These are phyloP conservation scores for Diaphora mendica DNA, from an alignment of 2,888 invertebrate species.

Conservation along the genomic window DNA sequence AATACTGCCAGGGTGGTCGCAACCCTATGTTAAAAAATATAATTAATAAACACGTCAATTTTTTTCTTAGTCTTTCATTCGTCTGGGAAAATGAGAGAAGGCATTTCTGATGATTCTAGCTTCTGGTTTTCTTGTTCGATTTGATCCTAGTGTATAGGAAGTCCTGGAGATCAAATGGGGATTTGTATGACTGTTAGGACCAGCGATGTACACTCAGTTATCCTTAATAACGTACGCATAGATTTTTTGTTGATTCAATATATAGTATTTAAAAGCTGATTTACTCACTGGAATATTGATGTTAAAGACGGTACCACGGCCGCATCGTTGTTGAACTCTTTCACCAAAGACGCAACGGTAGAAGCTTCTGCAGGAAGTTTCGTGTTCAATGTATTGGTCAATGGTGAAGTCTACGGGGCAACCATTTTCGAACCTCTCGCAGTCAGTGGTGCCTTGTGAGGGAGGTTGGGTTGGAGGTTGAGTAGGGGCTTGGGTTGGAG, in stretches of 20 bases:
- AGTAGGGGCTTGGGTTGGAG: background rate
- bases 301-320: constrained; percentile 3
- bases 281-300: background rate
- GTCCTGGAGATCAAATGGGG: too few species aligned
- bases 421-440: constrained; percentile 29
- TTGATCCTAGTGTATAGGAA: too few species aligned
- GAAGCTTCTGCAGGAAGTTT: constrained; percentile 32
- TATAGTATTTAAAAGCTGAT: background rate
- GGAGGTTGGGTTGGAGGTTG: background rate
- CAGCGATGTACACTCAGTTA: too few species aligned
- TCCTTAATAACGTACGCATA: too few species aligned
- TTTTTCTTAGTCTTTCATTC: background rate
- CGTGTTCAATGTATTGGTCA: constrained; percentile 35
- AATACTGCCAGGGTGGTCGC: constrained; percentile 5
- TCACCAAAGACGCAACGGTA: constrained; percentile 34
- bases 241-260: background rate
- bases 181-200: too few species aligned
- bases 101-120: too few species aligned
- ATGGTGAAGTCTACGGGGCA: constrained; percentile 34
- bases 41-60: background rate
- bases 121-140: background rate
- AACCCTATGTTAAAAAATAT: background rate
- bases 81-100: background rate
- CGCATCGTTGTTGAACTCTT: background rate
- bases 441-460: background rate